Evolutionary conservation across 2,113 vertebrate species (phyloP), one percentile per base, ranked within the genome.

Genomic region (Xenopus borealis): DNA sequence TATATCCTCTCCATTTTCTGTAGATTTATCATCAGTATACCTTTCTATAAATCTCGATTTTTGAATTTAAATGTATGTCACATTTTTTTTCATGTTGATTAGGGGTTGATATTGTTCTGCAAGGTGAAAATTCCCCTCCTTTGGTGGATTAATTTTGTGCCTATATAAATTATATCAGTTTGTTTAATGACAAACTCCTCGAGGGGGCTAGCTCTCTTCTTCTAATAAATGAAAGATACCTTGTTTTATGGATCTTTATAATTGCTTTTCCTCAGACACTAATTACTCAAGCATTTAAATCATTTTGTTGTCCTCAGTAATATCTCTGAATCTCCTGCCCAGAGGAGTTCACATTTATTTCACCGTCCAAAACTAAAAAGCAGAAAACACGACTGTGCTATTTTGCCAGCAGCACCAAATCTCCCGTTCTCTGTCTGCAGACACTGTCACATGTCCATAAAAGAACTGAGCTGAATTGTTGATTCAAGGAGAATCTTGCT

Each of bases 261-360:
- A 67, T 57, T 61, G 64, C 23, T 16, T 47, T 61, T 74, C 57
- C 46, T 67, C 40, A 14, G 59, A 61, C 40, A 61, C 57, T 74
- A 74, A 52, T 75, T 75, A 61, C 40, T 62, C 13, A 47, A 66
- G 33, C 20, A 45, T 66, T 66, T 20, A 55, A 44, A 65, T 72
- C 23, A 65, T 61, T 64, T 64, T 33, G 27, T 40, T 66, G 46
- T 10, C 30, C 59, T 78, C 14, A 5, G 9, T 66, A 57, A 72
- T 75, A 80, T 66, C 66, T 50, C 75, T 62, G 72, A 46, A 10
- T 20, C 62, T 63, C 52, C 62, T 71, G 59, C 70, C 68, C 12
- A 30, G 62, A 70, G 73, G 67, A 58, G 59, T 79, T 66, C 30
- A 45, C 75, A 52, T 66, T 17, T 17, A n/a, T 79, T 79, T 81